These are phyloP conservation scores for Apamea monoglypha DNA, from an alignment of 2,888 invertebrate genomes.

Conservation along the genomic window DNA sequence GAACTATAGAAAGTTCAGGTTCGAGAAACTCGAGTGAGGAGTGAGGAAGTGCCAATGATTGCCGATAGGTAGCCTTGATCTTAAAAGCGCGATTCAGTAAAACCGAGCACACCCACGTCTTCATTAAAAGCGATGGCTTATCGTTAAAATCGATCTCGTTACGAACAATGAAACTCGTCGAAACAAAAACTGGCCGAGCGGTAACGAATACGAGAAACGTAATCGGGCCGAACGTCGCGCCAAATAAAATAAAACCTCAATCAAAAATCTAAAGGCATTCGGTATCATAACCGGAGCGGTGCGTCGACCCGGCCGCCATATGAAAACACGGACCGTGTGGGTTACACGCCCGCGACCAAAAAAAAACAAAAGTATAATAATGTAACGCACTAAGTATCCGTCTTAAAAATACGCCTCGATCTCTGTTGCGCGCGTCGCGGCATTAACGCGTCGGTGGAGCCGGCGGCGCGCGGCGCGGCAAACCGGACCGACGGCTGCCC, in stretches of 20 bases:
- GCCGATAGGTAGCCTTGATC: constrained; percentile 63
- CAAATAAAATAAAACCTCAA: constrained; percentile 89
- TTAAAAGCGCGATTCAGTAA: constrained; percentile 73
- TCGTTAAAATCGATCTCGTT: constrained; percentile 88
- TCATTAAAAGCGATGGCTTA: constrained; percentile 86
- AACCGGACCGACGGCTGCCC: constrained; percentile 63
- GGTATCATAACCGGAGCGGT: constrained; percentile 88
- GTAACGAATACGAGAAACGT: constrained; percentile 88
- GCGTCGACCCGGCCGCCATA: constrained; percentile 87
- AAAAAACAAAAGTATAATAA: constrained; percentile 88
- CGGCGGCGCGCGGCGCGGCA: constrained; percentile 53
- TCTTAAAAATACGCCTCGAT: constrained; percentile 89
- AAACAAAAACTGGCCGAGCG: constrained; percentile 87
- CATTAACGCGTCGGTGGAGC: constrained; percentile 80
- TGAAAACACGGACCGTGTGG: constrained; percentile 84
- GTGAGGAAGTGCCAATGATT: constrained; percentile 57
- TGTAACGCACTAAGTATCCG: constrained; percentile 90
- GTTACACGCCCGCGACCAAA: constrained; percentile 84
- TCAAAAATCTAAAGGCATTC: constrained; percentile 89
- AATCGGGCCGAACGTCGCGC: constrained; percentile 86
- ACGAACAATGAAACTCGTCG: constrained; percentile 88
- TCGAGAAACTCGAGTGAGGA: constrained; percentile 44
- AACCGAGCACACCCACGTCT: constrained; percentile 86
- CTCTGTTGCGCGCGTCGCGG: constrained; percentile 86
- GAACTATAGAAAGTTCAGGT: constrained; percentile 26